Conservation (phyloP, 2,888 invertebrate species). For the Lagria hirta region DNA sequence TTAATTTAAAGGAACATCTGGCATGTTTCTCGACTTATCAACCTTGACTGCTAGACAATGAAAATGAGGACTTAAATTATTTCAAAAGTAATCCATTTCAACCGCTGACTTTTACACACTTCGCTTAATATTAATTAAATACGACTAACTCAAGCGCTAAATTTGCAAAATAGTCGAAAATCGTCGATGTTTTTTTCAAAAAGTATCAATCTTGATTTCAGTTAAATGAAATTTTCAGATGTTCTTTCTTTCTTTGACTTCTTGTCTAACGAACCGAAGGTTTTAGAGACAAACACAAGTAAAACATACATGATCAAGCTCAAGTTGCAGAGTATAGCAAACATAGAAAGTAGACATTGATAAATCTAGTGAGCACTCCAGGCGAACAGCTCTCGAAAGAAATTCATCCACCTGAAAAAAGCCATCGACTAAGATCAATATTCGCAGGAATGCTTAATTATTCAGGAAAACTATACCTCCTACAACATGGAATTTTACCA, state of each 20-base stretch:
- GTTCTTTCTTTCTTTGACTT: too few species aligned
- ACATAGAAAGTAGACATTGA: constrained; percentile 21
- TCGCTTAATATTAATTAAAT: constrained; percentile 26
- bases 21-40: constrained; percentile 45
- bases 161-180: too few species aligned
- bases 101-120: constrained; percentile 28
- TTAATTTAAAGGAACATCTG: constrained; percentile 49
- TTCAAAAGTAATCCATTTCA: constrained; percentile 31
- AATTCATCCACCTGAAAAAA: constrained; percentile 10
- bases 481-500: too few species aligned
- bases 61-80: constrained; percentile 39
- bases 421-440: too few species aligned
- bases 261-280: constrained; percentile 49
- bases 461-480: too few species aligned
- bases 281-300: constrained; percentile 42
- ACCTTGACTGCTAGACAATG: constrained; percentile 46
- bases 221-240: too few species aligned
- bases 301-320: constrained; percentile 35
- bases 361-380: constrained; percentile 17
- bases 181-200: too few species aligned
- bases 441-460: too few species aligned
- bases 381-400: constrained; percentile 11
- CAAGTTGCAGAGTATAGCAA: constrained; percentile 21
- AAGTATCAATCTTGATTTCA: too few species aligned
- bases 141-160: too few species aligned